Conservation (phyloP, 1,140 invertebrate species). For the Ladona fulva region DNA sequence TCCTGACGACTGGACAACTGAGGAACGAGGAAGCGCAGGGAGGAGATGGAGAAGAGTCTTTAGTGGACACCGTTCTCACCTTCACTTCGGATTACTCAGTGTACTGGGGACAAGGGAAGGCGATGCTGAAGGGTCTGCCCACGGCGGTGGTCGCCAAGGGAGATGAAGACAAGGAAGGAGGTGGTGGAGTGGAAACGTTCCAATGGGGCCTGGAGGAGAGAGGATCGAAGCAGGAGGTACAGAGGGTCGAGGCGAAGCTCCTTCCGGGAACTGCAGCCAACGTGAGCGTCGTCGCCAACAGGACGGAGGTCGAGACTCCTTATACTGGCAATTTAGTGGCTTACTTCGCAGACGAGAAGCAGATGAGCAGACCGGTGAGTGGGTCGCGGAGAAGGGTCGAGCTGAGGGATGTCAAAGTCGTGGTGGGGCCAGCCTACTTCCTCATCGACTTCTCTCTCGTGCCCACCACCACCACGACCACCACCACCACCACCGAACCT, state of each 20-base stretch:
- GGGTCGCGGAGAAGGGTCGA: slow-evolving; percentile 49
- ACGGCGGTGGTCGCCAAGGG: slow-evolving; percentile 32
- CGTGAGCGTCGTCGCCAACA: slow-evolving; percentile 60
- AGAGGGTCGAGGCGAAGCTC: slow-evolving; percentile 48
- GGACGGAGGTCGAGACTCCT: slow-evolving; percentile 57
- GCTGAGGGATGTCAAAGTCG: slow-evolving; percentile 52
- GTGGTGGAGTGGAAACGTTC: slow-evolving; percentile 45
- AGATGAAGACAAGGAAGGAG: slow-evolving; percentile 42
- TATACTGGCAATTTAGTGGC: slow-evolving; percentile 60
- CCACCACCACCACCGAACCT: slow-evolving; percentile 57
- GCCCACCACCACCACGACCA: slow-evolving; percentile 63
- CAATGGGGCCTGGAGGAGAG: slow-evolving; percentile 56
- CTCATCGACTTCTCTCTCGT: slow-evolving; percentile 61
- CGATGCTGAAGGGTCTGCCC: slow-evolving; percentile 59
- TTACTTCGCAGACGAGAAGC: slow-evolving; percentile 52
- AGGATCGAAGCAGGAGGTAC: slow-evolving; percentile 45
- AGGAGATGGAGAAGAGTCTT: slow-evolving; percentile 30
- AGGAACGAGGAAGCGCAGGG: slow-evolving; percentile 46
- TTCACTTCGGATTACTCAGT: slow-evolving; percentile 57
- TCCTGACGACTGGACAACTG: slow-evolving; percentile 51
- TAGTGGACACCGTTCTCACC: slow-evolving; percentile 56
- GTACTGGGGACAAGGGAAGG: slow-evolving; percentile 68
- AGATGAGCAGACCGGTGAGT: slow-evolving; percentile 40
- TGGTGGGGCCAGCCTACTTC: slow-evolving; percentile 63
- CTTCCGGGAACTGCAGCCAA: slow-evolving; percentile 68